Evolutionary conservation across 2,113 vertebrate species (phyloP).

Genomic region (Gallinago media): DNA sequence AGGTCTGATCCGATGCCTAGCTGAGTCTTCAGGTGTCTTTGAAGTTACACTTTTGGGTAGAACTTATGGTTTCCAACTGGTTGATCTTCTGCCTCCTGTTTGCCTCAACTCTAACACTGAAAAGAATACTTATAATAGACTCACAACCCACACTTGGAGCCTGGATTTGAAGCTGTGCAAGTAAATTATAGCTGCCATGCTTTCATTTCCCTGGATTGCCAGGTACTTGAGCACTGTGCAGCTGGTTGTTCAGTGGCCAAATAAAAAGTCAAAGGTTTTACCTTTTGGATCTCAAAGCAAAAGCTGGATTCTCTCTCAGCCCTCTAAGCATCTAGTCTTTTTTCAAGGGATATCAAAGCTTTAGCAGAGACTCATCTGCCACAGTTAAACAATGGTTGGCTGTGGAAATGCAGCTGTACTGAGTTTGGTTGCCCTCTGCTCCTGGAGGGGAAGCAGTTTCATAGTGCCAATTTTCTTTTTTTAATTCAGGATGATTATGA

Average conservation of each 20-base stretch:
- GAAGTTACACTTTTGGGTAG: not conserved
- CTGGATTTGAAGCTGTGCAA: not conserved
- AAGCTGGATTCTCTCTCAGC: not conserved
- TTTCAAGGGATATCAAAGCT: not conserved
- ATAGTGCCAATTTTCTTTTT: not conserved
- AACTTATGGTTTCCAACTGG: rapidly evolving
- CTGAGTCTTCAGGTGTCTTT: not conserved
- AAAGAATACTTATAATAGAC: not conserved
- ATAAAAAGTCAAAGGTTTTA: not conserved
- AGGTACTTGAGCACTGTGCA: not conserved
- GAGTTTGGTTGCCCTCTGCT: not conserved
- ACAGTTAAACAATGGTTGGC: not conserved
- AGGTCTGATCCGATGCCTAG: not conserved
- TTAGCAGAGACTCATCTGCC: not conserved
- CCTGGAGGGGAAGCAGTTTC: not conserved
- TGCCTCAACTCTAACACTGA: not conserved
- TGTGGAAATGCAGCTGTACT: not conserved
- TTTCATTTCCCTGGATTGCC: not conserved
- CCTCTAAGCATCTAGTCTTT: not conserved
- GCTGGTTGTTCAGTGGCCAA: not conserved
- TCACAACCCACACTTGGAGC: not conserved
- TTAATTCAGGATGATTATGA: not conserved
- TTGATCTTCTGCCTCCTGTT: not conserved
- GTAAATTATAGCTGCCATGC: not conserved
- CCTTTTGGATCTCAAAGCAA: not conserved